Base-by-base conservation (phyloP, 2,797 vertebrate genomes). In the Myotis daubentonii region DNA sequence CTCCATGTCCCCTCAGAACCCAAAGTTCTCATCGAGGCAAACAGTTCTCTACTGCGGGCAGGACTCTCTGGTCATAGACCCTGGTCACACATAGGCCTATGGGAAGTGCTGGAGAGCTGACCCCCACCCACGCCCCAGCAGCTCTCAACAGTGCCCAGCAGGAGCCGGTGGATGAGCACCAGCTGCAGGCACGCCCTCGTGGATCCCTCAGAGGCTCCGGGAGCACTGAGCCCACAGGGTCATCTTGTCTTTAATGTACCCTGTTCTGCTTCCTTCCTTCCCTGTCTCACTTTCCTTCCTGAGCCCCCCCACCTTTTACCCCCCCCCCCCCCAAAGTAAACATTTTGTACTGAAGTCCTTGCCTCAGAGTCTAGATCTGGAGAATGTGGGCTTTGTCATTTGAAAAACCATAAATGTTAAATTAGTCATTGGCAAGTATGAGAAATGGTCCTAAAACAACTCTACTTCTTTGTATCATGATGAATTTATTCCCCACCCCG, bases 321-420 rank as follows among this genome's bases (percentile, higher is more conserved):
- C 1, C 60, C 5, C 28, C 60, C 0, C 60, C 28, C 3, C 12
- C 20, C 3, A 19, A 49, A 66, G 65, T 33, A 79, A 74, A 81
- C 15, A 15, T 41, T 16, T 74, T 72, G 30, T 16, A n/a, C n/a
- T 30, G 17, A 33, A 91, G 75, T 30, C 41, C 70, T 75, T 36
- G 9, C n/a, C 44, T 68, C 81, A n/a, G 65, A 91, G 28, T 75
- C 60, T 51, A 57, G 20, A 41, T 68, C 49, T 80, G 8, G 17
- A 55, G 41, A 36, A 60, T 1, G 4, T 60, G 41, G 28, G 38
- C 6, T 88, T 85, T 51, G 53, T n/a, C 47, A 9, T 57, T 68
- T 87, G 55, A 90, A 81, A 94, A 91, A 53, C 87, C 30, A 41
- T 25, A 19, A 92, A 20, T 81, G 41, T 57, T 80, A 47, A 75